A percentile compares a stretch with the other conserved stretches of the same genome.
Conservation (phyloP, 2,888 invertebrate species). For the Nephrotoma flavescens region DNA sequence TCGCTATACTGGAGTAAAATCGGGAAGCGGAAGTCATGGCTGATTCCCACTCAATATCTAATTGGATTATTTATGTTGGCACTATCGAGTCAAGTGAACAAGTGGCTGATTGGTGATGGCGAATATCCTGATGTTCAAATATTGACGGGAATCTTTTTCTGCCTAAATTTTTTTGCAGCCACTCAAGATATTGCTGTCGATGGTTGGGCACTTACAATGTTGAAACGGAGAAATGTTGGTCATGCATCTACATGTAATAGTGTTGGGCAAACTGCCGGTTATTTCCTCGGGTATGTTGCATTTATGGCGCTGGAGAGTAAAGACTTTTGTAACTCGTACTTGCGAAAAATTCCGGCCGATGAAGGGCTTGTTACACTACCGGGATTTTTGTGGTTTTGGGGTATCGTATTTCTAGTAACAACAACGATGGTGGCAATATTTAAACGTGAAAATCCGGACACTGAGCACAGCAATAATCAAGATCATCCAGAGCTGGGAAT, state of each 20-base stretch:
- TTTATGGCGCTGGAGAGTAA: slow-evolving; percentile 93
- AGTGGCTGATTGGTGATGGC: slow-evolving; percentile 53
- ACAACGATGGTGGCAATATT: slow-evolving; percentile 80
- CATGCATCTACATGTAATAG: slow-evolving; percentile 99
- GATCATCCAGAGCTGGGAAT: slow-evolving; percentile 34
- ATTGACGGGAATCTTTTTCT: slow-evolving; percentile 76
- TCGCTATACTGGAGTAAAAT: slow-evolving; percentile 69
- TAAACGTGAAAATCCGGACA: slow-evolving; percentile 57
- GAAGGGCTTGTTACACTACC: slow-evolving; percentile 58
- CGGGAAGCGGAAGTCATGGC: slow-evolving; percentile 89
- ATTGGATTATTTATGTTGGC: slow-evolving; percentile 82
- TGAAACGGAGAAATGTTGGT: slow-evolving; percentile 91
- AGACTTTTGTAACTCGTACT: slow-evolving; percentile 88
- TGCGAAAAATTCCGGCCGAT: slow-evolving; percentile 54
- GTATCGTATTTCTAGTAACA: slow-evolving; percentile 72
- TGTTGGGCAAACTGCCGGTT: slow-evolving; percentile 96
- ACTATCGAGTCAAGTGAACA: slow-evolving; percentile 58
- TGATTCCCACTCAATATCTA: slow-evolving; percentile 86
- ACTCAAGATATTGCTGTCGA: slow-evolving; percentile 99
- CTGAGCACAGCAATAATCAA: slow-evolving; percentile 19
- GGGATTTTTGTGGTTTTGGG: slow-evolving; percentile 92
- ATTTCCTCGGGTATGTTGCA: slow-evolving; percentile 89
- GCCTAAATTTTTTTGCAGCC: slow-evolving; percentile 89
- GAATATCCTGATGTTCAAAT: slow-evolving; percentile 52
- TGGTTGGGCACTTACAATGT: slow-evolving; percentile 99